phyloP scores from a whole-genome alignment of 2,797 vertebrate genomes.

The Tokudaia muenninki region DNA sequence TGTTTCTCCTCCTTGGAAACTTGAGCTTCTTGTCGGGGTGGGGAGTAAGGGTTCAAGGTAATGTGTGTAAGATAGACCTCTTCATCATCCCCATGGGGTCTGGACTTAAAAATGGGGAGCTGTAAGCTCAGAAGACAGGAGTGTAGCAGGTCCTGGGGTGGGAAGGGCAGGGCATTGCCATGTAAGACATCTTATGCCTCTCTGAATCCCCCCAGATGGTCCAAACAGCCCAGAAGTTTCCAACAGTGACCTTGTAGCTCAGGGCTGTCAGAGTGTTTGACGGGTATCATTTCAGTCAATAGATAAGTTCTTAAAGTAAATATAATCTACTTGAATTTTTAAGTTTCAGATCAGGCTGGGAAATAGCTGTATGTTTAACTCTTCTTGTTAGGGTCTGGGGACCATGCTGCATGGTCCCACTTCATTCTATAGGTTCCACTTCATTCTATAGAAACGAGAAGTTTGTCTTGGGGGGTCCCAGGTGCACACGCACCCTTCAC shows the following conservation, averaged over 20 bases:
- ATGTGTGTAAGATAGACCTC: neutral
- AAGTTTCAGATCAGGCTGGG: neutral
- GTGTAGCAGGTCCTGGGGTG: neutral
- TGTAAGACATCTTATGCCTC: neutral
- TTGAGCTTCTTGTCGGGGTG: neutral
- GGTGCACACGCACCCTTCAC: neutral
- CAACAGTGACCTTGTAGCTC: neutral
- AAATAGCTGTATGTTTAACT: neutral
- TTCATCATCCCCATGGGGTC: neutral
- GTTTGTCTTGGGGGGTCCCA: neutral
- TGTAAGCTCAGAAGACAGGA: neutral
- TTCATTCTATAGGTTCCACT: conserved; percentile 8
- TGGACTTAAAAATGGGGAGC: neutral
- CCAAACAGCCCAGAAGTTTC: neutral
- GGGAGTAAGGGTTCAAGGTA: neutral
- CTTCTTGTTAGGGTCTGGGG: neutral
- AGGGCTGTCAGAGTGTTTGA: neutral
- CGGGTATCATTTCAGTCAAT: conserved; percentile 44
- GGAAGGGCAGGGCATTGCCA: neutral
- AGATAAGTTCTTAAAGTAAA: conserved; percentile 35
- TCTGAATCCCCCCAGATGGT: neutral
- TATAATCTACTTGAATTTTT: conserved; percentile 1
- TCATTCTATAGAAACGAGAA: neutral
- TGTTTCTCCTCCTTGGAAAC: conserved; percentile 52
- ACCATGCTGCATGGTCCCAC: neutral